Conservation (phyloP, 1,140 invertebrate genomes). For the Antheraea mylitta region DNA sequence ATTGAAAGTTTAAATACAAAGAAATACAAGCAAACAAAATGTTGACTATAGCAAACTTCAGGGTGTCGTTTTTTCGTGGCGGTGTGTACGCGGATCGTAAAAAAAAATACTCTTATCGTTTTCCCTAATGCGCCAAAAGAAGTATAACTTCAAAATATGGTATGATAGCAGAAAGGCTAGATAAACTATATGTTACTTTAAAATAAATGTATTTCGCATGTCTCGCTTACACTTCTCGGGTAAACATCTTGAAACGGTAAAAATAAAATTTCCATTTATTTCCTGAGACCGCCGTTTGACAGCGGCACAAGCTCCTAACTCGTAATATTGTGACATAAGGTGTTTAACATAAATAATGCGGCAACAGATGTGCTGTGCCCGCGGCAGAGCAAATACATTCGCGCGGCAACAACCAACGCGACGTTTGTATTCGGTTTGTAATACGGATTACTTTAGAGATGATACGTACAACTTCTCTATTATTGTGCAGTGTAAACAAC, state of each 20-base stretch:
- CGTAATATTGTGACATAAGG: conserved; percentile 77
- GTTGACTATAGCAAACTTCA: too few relatives aligned
- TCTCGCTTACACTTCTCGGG: conserved; percentile 15
- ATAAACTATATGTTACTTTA: too few relatives aligned
- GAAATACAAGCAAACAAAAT: too few relatives aligned
- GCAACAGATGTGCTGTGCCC: conserved; percentile 71
- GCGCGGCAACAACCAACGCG: conserved; percentile 32
- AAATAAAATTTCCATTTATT: conserved; percentile 60
- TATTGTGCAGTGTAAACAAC: not conserved
- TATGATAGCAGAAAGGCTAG: too few relatives aligned
- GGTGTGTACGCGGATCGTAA: too few relatives aligned
- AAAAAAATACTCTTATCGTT: too few relatives aligned
- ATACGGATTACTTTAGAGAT: conserved; percentile 41
- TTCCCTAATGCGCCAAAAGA: too few relatives aligned
- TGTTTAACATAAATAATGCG: conserved; percentile 78
- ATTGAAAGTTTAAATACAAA: too few relatives aligned
- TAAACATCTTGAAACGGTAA: conserved; percentile 27
- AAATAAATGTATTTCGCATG: too few relatives aligned
- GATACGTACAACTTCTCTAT: conserved; percentile 8
- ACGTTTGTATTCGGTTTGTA: conserved; percentile 43
- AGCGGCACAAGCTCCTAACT: conserved; percentile 61
- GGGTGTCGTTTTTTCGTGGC: too few relatives aligned
- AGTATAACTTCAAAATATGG: too few relatives aligned
- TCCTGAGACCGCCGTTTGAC: conserved; percentile 38
- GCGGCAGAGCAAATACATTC: conserved; percentile 70